Conservation (phyloP, 2,888 invertebrate species). For the Lysandra bellargus region DNA sequence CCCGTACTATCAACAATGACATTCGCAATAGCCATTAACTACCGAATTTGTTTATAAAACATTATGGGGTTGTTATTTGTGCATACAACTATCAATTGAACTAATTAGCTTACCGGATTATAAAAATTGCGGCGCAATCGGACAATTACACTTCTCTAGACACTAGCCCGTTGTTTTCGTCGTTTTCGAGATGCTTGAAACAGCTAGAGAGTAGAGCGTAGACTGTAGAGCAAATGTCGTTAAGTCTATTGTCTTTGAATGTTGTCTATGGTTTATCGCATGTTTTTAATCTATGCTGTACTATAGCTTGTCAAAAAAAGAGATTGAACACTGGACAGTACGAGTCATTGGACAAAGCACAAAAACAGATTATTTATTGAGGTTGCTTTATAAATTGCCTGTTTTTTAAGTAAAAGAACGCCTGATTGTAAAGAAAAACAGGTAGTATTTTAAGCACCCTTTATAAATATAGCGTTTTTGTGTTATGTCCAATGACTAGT, state of each 20-base stretch:
- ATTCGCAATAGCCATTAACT: conserved; percentile 41
- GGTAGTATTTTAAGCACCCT: no score
- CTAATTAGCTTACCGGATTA: conserved; percentile 72
- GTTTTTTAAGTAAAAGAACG: no score
- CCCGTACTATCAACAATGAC: conserved; percentile 53
- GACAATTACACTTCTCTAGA: conserved; percentile 82
- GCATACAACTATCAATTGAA: conserved; percentile 35
- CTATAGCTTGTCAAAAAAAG: no score
- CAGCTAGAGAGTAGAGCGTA: conserved; percentile 51
- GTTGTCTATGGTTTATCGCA: not conserved
- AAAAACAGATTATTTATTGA: no score
- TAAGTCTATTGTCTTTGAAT: conserved; percentile 48
- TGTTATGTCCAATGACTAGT: no score
- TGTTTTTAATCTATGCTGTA: no score
- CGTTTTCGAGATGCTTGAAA: conserved; percentile 73
- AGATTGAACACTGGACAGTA: no score
- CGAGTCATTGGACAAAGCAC: no score
- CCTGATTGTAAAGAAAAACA: no score
- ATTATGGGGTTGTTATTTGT: conserved; percentile 34
- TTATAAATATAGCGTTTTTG: no score
- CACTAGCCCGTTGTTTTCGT: conserved; percentile 81
- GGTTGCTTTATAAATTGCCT: no score
- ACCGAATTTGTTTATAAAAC: conserved; percentile 38
- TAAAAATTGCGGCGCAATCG: conserved; percentile 82
- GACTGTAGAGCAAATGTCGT: conserved; percentile 50